phyloP scores from a whole-genome alignment of 2,113 vertebrate species.

The Nerophis lumbriciformis region DNA sequence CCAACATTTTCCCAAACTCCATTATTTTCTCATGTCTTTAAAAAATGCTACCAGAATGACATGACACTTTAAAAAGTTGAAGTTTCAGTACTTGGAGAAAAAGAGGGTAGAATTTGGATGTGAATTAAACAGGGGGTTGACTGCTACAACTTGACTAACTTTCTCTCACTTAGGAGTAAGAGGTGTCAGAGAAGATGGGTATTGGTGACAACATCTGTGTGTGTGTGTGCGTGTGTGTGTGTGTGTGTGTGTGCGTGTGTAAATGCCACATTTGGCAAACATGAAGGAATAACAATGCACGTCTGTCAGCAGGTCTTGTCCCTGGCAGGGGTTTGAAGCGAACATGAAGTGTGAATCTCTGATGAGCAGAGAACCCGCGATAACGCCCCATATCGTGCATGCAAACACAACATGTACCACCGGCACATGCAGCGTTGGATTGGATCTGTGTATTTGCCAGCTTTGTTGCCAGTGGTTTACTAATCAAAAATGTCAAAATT shows the following conservation, averaged over 20 bases:
- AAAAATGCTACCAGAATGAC: background rate
- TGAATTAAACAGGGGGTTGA: constrained; percentile 41
- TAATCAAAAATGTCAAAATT: constrained; percentile 21
- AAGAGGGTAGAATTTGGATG: constrained; percentile 36
- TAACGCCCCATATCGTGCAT: constrained; percentile 64
- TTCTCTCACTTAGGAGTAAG: constrained; percentile 61
- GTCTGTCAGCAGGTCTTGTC: constrained; percentile 79
- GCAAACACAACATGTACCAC: constrained; percentile 24
- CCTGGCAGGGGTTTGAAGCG: constrained; percentile 77
- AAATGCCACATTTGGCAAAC: constrained; percentile 58
- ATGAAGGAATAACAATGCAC: constrained; percentile 67
- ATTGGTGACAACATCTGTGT: constrained; percentile 57
- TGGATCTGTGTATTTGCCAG: constrained; percentile 27
- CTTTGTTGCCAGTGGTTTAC: constrained; percentile 5
- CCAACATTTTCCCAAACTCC: too few species aligned
- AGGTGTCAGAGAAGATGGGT: constrained; percentile 66
- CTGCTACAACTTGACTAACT: constrained; percentile 56
- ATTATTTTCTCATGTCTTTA: too few species aligned
- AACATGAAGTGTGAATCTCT: constrained; percentile 81
- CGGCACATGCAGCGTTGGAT: constrained; percentile 7
- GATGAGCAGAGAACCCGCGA: constrained; percentile 74
- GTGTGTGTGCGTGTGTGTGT: constrained; percentile 1
- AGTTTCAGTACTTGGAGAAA: constrained; percentile 35
- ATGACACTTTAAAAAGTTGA: background rate
- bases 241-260: constrained; percentile 17